These are phyloP conservation scores for Aradophagus sp. DNA, from an alignment of 1,140 invertebrate species.

Conservation along the genomic window DNA sequence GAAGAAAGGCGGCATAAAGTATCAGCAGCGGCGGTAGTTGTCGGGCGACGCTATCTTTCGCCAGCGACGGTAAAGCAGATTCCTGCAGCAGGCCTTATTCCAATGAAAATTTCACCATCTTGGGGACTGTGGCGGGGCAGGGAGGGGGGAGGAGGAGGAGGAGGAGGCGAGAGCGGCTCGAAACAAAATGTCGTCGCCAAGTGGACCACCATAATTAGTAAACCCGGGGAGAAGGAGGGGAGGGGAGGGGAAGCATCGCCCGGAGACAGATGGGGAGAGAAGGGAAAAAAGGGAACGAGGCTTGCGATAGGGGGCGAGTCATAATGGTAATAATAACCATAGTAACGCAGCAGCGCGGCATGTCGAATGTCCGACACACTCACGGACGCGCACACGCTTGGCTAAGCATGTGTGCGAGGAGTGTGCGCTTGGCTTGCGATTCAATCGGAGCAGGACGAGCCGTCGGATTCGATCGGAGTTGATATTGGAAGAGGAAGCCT, in stretches of 20 bases:
- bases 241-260: slow-evolving; percentile 31
- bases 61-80: slow-evolving; percentile 24
- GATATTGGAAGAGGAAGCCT: too few relatives aligned
- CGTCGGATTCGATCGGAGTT: too few relatives aligned
- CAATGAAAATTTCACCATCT: slow-evolving; percentile 62
- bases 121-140: slow-evolving; percentile 25
- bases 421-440: too few relatives aligned
- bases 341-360: slow-evolving; percentile 56
- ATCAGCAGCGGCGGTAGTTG: too few relatives aligned
- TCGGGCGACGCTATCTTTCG: slow-evolving; percentile 18
- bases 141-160: background rate
- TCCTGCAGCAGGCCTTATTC: slow-evolving; percentile 28
- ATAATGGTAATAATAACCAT: slow-evolving; percentile 63
- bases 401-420: background rate
- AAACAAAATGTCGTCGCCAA: slow-evolving; percentile 73
- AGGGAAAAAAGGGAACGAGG: slow-evolving; percentile 27
- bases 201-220: slow-evolving; percentile 72
- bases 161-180: slow-evolving; percentile 2
- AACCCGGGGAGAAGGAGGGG: slow-evolving; percentile 27
- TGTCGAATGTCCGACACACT: slow-evolving; percentile 27
- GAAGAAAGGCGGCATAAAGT: too few relatives aligned
- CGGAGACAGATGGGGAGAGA: slow-evolving; percentile 21
- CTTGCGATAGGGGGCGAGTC: slow-evolving; percentile 58
- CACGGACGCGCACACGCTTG: slow-evolving; percentile 8
- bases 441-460: too few relatives aligned